Evolutionary conservation across 2,888 invertebrate species (phyloP), one percentile per base, ranked within the genome.

Genomic region (Zaprionus obscuricornis): DNA sequence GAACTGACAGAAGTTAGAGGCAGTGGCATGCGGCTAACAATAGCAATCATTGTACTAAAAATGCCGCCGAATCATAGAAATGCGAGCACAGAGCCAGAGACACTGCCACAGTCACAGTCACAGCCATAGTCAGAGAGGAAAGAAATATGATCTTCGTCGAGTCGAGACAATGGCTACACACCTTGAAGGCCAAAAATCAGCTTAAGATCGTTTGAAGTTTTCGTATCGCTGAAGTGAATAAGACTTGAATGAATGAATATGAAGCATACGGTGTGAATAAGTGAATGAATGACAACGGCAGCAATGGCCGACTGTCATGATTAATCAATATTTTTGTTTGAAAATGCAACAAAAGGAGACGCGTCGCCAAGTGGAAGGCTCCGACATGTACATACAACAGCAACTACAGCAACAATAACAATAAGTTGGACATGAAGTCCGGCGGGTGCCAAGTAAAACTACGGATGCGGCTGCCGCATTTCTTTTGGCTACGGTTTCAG

Each of bases 291-390:
- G 45, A 49, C 46, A 64, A 36, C 42, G 26, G 40, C 49, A 62
- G 60, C 65, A 68, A 78, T 70, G 73, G 67, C 70, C 49, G 75
- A 63, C 59, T 56, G 58, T 59, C 65, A 73, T 82, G 83, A 78
- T 85, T 85, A 86, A 85, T 86, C 85, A 86, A 86, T 75, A 84
- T 78, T 74, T n/a, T 68, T 68, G 81, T 84, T 82, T 58, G 75
- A 68, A n/a, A 77, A 69, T 79, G 84, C 84, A 82, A 84, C 84
- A 84, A 85, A 85, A 81, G 85, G n/a, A 49, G 67, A 58, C 51
- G 50, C 65, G 64, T 67, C 56, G 72, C 65, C 66, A 75, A 81
- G 66, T 70, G 73, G 54, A n/a, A 65, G 56, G 36, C 42, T 64
- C 37, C 39, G 50, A 27, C 8, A 14, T 14, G 27, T 27, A n/a